Evolutionary conservation across 2,797 vertebrate genomes (phyloP), one percentile per base, ranked within the genome.

Genomic region (Mus spretus): DNA sequence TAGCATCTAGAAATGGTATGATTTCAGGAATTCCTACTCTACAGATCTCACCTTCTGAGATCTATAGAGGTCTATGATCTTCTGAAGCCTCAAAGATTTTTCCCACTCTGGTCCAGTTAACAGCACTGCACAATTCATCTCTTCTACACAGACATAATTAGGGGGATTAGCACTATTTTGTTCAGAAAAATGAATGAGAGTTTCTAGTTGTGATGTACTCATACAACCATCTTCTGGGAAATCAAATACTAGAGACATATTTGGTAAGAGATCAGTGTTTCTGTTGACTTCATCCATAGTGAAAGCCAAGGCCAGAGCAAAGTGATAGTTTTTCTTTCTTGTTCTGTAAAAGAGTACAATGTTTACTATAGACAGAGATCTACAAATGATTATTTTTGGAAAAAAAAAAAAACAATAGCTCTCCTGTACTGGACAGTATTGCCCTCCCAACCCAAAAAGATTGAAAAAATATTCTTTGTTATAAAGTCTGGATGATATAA

Each of bases 141-240:
- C 13, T 15, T 55, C 20, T 0, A 1, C 0, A 19, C 84, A 87
- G 3, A 11, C 0, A n/a, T 87, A 87, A 55, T 87, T 87, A 15
- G 47, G 65, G 2, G 8, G 0, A 15, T 13, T 0, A 2, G 4
- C 6, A 15, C 1, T 0, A 24, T 1, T 6, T 37, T 26, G 0
- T 53, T 7, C 1, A 24, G 6, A 50, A 6, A 22, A 2, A 24
- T 13, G 7, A 1, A 26, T 6, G 6, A 40, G 1, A 26, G 1
- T 5, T 1, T 9, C 0, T 26, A 82, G 24, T 15, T 44, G 0
- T 28, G 26, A 19, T 0, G 15, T 4, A 61, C 2, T 28, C 14
- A 0, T 24, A 44, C 59, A 44, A 31, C 3, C 4, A 11, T 4
- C n/a, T 63, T 8, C 20, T 40, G 12, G 1, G 3, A 28, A 31